These are phyloP conservation scores for Pseudomyrmex pallidus DNA, from an alignment of 1,140 invertebrate species.

Conservation along the genomic window DNA sequence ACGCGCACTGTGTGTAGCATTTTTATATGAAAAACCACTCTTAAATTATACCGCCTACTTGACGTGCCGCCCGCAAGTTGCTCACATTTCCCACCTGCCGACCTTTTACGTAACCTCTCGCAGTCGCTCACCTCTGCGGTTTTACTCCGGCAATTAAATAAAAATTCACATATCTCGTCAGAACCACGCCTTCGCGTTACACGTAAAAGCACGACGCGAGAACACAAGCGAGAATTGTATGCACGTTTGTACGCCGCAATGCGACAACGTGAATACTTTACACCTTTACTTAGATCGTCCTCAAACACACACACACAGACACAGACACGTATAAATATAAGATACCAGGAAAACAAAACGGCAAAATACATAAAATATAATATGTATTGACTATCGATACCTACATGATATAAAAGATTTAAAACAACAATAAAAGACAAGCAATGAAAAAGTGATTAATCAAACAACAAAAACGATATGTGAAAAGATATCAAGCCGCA, in stretches of 20 bases:
- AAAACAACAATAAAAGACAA: not conserved
- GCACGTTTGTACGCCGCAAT: conserved; percentile 29
- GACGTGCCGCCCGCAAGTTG: not conserved
- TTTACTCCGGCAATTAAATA: conserved; percentile 32
- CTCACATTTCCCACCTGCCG: conserved; percentile 23
- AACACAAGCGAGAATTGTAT: conserved; percentile 4
- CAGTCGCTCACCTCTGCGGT: conserved; percentile 9
- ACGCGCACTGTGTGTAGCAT: not conserved
- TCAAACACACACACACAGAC: not conserved
- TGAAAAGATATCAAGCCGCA: not conserved
- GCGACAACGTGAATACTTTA: conserved; percentile 34
- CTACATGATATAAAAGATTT: too few species aligned
- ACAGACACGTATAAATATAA: not conserved
- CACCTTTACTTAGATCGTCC: not conserved
- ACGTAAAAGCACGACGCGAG: conserved; percentile 27
- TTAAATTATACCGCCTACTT: conserved; percentile 19
- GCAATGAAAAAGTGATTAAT: not conserved
- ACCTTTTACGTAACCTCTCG: conserved; percentile 41
- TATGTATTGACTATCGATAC: too few species aligned
- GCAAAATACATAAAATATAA: not conserved
- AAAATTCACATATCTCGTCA: conserved; percentile 47
- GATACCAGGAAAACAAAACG: not conserved
- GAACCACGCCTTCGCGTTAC: conserved; percentile 33
- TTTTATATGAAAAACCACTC: not conserved
- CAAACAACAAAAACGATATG: not conserved